Base-by-base conservation (phyloP, 2,888 invertebrate species). In the Watsonalla binaria region DNA sequence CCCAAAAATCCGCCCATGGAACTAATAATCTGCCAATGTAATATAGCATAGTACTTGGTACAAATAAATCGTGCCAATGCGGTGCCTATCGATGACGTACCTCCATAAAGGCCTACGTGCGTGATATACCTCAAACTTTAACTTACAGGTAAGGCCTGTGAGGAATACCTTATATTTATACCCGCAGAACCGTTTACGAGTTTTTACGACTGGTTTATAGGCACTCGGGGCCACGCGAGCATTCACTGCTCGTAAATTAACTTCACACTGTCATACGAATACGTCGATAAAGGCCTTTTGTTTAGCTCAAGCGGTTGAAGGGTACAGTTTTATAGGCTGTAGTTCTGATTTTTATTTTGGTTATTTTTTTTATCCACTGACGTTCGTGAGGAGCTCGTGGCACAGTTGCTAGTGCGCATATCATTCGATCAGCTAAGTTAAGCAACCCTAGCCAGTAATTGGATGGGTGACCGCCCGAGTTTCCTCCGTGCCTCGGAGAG, bases 201-300 rank as follows among this genome's bases (percentile, higher is more conserved):
- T 61, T 60, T 68, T 68, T 68, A 68, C 58, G 14, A 56, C 59
- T 24, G 5, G 62, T 68, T 68, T 66, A 68, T 66, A 13, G 68
- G 33, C 62, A 57, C 62, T 68, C 56, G 54, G 51, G 59, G 56
- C 53, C 68, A 68, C 68, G 60, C 68, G 58, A 54, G 55, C 56
- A 46, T 58, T 49, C 24, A 55, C 58, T 60, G 58, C 62, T 56
- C 51, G 55, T 59, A 53, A 63, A 63, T 57, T 61, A 63, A 61
- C 24, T 57, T 51, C 51, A 53, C 54, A 51, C 52, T 54, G 50
- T 45, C 52, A 35, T n/a, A 42, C 55, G 52, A 49, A 51, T 57
- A 54, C 56, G 56, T 60, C 58, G 51, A 54, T 58, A 51, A 59
- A 60, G 61, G 11, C 58, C 61, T 39, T 37, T 37, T 37, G 39